Evolutionary conservation across 2,797 vertebrate species (phyloP).

Genomic region (Limosa lapponica): DNA sequence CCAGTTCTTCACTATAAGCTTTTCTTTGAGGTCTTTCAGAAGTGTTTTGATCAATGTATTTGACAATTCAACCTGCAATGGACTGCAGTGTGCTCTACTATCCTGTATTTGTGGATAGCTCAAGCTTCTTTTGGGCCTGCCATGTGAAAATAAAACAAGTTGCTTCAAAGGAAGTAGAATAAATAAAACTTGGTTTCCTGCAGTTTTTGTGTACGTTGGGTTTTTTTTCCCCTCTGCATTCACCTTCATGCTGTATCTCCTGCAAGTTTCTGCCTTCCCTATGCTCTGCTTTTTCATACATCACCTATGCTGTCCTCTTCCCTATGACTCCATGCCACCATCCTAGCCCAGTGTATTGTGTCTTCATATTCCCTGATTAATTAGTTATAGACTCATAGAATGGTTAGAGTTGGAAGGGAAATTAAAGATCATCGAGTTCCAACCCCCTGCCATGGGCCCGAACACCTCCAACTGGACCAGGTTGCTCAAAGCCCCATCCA

Average conservation of each 20-base stretch:
- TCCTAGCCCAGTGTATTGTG: not conserved
- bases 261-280: not conserved
- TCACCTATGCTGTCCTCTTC: not conserved
- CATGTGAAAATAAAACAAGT: not conserved
- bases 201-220: not conserved
- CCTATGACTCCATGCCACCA: not conserved
- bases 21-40: not conserved
- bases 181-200: not conserved
- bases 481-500: no score
- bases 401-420: no score
- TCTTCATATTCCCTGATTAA: not conserved
- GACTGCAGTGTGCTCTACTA: not conserved
- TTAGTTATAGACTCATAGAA: not conserved
- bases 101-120: not conserved
- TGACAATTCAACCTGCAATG: not conserved
- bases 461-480: no score
- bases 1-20: not conserved
- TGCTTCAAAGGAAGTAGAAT: not conserved
- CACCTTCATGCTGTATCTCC: not conserved
- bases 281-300: not conserved
- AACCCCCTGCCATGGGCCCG: no score
- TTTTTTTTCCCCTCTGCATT: fast-evolving
- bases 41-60: not conserved
- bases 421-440: no score
- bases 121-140: not conserved